Evolutionary conservation across 2,888 invertebrate genomes (phyloP), one percentile per base, ranked within the genome.

Genomic region (Eupithecia tripunctaria): DNA sequence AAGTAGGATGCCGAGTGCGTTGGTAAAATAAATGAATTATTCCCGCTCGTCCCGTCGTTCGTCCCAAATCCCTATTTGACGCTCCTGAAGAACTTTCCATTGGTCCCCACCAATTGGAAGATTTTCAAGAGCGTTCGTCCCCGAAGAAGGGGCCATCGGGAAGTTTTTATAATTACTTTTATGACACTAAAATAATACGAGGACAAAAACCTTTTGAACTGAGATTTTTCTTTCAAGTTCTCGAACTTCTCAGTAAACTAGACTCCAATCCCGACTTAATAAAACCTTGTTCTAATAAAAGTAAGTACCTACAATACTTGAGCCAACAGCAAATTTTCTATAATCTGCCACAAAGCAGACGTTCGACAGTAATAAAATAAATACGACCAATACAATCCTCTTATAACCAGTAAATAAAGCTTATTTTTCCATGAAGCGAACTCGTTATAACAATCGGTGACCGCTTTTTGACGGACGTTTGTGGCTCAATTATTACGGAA

Each of bases 331-430:
- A 56, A 25, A 25, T 56, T 56, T 41, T 25, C 12, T 56, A 25
- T 25, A 56, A 56, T 56, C 56, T 56, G 56, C 56, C 56, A 14
- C 56, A 25, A 56, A 56, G 4, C 56, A 56, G 56, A 25, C 25
- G 12, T 56, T 56, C 51, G 56, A 21, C n/a, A 12, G 25, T 56
- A 56, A 56, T 56, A 56, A 56, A 56, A 56, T 14, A 56, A 56
- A 56, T 21, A 56, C 56, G 56, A 25, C 56, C 25, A 56, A 56
- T 56, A 56, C 25, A 25, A 56, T 51, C 56, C 25, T 25, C 56
- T 25, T 12, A 0, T 21, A 1, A 12, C 25, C 12, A 56, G 56
- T 25, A 56, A 56, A 56, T 56, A 56, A 25, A 25, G 56, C 56
- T 56, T 56, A 56, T 25, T 25, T 56, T 25, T 4, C 56, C 12